Evolutionary conservation across 2,113 vertebrate genomes (phyloP).

Genomic region (Megaleporinus macrocephalus): DNA sequence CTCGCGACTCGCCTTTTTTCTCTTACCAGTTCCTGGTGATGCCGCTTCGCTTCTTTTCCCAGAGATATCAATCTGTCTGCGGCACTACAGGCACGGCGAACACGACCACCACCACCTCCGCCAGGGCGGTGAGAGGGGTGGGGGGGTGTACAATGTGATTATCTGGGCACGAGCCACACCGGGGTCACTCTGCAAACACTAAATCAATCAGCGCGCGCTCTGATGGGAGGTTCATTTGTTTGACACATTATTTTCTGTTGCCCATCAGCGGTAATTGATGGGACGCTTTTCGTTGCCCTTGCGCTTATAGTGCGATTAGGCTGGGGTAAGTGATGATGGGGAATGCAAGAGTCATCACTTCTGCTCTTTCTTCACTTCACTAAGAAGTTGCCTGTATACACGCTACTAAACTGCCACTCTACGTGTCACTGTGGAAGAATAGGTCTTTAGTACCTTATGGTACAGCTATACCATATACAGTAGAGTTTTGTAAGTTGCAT

Average conservation of each 20-base stretch:
- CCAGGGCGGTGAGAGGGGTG: no score
- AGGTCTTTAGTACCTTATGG: no score
- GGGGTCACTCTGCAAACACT: constrained; percentile 24
- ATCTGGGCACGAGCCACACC: constrained; percentile 10
- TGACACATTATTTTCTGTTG: constrained; percentile 44
- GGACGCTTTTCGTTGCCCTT: constrained; percentile 21
- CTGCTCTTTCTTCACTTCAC: background rate
- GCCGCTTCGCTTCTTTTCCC: background rate
- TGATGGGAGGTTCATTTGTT: constrained; percentile 50
- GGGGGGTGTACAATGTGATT: constrained; percentile 10
- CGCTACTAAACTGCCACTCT: no score
- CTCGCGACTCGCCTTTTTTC: constrained; percentile 43
- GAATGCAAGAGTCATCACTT: constrained; percentile 25
- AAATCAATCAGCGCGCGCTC: constrained; percentile 41
- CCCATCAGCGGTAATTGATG: constrained; percentile 39
- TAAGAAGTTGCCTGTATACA: background rate
- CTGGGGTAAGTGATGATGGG: constrained; percentile 35
- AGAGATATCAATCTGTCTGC: constrained; percentile 46
- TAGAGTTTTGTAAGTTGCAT: no score
- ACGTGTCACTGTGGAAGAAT: no score
- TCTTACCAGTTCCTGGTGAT: constrained; percentile 44
- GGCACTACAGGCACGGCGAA: constrained; percentile 1
- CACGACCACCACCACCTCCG: background rate
- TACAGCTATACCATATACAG: no score
- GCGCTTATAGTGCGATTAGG: constrained; percentile 34